A percentile compares a stretch with the other conserved stretches of the same genome.
Evolutionary conservation across 2,888 invertebrate genomes (phyloP).

Genomic region (Cephus rjabovi): DNA sequence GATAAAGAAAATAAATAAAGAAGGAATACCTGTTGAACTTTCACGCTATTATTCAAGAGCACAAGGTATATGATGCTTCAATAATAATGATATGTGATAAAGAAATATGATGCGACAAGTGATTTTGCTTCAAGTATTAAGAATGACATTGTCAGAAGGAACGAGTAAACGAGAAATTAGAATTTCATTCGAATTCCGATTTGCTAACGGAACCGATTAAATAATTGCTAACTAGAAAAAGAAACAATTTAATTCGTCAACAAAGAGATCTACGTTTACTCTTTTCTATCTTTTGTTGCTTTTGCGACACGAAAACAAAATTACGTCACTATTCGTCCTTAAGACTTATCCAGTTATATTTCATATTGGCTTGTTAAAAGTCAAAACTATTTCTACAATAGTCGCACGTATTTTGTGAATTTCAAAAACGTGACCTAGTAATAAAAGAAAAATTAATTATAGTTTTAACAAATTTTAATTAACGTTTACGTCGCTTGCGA

Average conservation of each 20-base stretch:
- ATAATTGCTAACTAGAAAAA: background rate
- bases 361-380: background rate
- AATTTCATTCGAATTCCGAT: background rate
- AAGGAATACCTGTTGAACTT: background rate
- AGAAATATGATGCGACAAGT: conserved; percentile 20
- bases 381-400: background rate
- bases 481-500: conserved; percentile 8
- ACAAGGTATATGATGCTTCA: background rate
- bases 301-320: too few relatives aligned
- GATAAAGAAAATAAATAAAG: background rate
- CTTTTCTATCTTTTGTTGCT: background rate
- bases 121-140: conserved; percentile 29
- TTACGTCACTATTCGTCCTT: background rate
- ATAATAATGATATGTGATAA: conserved; percentile 23
- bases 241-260: background rate
- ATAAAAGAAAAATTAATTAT: conserved; percentile 16
- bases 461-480: conserved; percentile 12
- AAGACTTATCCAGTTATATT: background rate
- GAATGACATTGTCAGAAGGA: background rate
- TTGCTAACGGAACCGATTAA: background rate
- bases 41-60: background rate
- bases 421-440: background rate
- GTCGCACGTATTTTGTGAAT: background rate
- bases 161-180: background rate
- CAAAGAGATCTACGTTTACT: background rate